Conservation (phyloP, 1,140 invertebrate species). For the Sesamia nonagrioides region DNA sequence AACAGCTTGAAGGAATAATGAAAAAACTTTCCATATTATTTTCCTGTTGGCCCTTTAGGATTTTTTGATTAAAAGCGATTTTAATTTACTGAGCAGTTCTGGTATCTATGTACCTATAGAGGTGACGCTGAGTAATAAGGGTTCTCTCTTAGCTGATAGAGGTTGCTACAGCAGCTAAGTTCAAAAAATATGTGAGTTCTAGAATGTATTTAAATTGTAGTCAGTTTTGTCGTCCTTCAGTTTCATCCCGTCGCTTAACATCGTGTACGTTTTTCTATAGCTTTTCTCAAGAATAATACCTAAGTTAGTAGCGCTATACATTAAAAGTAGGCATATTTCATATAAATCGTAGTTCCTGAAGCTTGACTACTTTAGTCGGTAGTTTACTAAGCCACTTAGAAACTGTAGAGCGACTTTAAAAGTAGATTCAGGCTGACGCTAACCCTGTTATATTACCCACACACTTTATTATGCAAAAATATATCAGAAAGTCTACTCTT, state of each 20-base stretch:
- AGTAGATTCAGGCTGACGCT: background rate
- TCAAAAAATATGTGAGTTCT: no score
- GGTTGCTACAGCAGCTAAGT: no score
- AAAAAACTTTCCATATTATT: slow-evolving; percentile 47
- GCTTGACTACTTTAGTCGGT: slow-evolving; percentile 1
- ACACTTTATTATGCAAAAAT: background rate
- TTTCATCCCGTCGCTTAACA: no score
- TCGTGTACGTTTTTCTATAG: no score
- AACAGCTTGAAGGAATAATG: slow-evolving; percentile 48
- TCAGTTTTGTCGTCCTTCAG: no score
- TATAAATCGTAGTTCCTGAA: background rate
- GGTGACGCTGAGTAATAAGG: no score
- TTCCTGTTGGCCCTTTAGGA: background rate
- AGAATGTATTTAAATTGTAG: no score
- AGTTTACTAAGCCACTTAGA: slow-evolving; percentile 25
- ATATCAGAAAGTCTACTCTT: background rate
- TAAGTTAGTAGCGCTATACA: background rate
- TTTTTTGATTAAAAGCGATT: background rate
- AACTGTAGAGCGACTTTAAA: slow-evolving; percentile 20
- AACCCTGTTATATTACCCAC: background rate
- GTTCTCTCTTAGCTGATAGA: no score
- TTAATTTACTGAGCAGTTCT: slow-evolving; percentile 20
- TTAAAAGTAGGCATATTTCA: background rate
- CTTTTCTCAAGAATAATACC: no score
- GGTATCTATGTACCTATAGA: no score